phyloP scores from a whole-genome alignment of 2,797 vertebrate genomes.

The Helarctos malayanus region DNA sequence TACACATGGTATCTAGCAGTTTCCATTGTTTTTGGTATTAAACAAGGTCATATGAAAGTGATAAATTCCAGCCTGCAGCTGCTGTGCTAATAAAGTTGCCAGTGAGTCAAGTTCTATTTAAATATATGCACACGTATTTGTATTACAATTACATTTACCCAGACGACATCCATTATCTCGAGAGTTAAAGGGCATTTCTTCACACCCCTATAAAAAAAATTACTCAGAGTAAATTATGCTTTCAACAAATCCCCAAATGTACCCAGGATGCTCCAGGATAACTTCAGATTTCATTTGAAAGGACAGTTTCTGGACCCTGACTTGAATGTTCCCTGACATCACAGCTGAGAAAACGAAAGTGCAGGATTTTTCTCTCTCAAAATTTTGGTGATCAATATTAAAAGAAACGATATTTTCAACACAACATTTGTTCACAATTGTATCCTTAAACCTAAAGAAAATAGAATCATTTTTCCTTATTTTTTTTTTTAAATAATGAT shows the following conservation, averaged over 20 bases:
- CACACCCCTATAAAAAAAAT: neutral
- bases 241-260: conserved; percentile 68
- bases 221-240: conserved; percentile 59
- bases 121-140: conserved; percentile 41
- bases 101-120: neutral
- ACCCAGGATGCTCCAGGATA: neutral
- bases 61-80: conserved; percentile 60
- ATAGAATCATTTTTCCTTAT: neutral
- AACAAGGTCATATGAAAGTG: conserved; percentile 30
- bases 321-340: neutral
- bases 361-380: neutral
- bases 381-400: neutral
- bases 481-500: conserved; percentile 12
- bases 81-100: conserved; percentile 56
- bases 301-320: neutral
- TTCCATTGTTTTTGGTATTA: conserved; percentile 5
- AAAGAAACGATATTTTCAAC: conserved; percentile 46
- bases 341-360: neutral
- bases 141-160: conserved; percentile 55
- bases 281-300: conserved; percentile 6
- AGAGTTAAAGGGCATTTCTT: conserved; percentile 66
- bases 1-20: neutral
- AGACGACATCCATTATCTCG: conserved; percentile 58
- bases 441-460: neutral
- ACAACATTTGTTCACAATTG: conserved; percentile 6